These are phyloP conservation scores for Brachypodius melanocephalos DNA, from an alignment of 2,113 vertebrate species.

Conservation along the genomic window DNA sequence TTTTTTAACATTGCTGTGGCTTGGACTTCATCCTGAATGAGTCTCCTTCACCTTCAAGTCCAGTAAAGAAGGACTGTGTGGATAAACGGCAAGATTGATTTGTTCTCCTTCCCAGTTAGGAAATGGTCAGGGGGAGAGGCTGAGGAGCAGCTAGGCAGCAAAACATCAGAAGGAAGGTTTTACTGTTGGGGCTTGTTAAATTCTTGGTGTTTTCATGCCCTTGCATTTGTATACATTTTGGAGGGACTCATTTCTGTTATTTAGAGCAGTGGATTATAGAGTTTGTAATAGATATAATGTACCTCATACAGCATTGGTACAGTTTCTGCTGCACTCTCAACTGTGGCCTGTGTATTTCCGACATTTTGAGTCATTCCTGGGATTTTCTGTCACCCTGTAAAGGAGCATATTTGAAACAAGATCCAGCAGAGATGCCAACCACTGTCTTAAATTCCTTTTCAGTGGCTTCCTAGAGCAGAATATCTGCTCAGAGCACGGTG, in stretches of 20 bases:
- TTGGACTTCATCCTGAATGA: not conserved
- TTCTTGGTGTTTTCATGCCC: not conserved
- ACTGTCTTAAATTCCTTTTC: not conserved
- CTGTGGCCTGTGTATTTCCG: not conserved
- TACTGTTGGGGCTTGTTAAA: not conserved
- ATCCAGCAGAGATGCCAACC: not conserved
- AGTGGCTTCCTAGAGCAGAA: not conserved
- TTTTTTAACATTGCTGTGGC: not conserved
- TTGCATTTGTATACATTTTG: not conserved
- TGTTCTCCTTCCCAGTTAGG: not conserved
- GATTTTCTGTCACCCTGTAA: not conserved
- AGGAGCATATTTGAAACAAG: not conserved
- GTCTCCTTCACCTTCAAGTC: not conserved
- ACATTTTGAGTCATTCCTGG: not conserved
- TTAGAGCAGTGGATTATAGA: not conserved
- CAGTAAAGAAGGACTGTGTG: not conserved
- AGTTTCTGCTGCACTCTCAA: not conserved
- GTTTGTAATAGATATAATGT: not conserved
- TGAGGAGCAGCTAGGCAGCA: not conserved
- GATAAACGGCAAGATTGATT: not conserved
- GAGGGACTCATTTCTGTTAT: not conserved
- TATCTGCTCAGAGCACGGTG: not conserved
- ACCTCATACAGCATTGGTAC: not conserved
- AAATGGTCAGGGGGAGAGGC: not conserved
- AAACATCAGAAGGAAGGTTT: not conserved